Evolutionary conservation across 2,888 invertebrate genomes (phyloP), one percentile per base, ranked within the genome.

Genomic region (Rhimphoctona megacephalus): DNA sequence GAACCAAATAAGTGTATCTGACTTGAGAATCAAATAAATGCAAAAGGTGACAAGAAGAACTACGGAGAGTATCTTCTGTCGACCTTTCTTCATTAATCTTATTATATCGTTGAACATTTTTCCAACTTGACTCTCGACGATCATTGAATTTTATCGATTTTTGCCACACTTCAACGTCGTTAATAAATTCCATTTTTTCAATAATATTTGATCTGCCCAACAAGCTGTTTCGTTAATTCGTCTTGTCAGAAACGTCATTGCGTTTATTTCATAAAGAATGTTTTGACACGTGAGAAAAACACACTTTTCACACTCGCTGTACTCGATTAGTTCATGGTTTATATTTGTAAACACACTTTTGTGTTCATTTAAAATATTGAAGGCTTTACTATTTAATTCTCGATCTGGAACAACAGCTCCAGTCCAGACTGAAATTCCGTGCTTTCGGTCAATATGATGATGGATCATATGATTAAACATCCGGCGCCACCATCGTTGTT

Each of bases 1-100:
- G 74, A 91, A 91, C 91, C 91, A 92, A 46, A 91, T 69, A 74
- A 94, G 85, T 30, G 89, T 89, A 77, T 90, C 91, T 89, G 91
- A 92, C 52, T 90, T 89, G 54, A 91, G 77, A n/a, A 92, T 52
- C 2, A 89, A 77, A 17, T 89, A 81, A 73, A 90, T 54, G 49
- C 74, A 79, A 49, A 90, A 69, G 39, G 89, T 80, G 67, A 85
- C 89, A 11, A 86, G 52, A 52, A 88, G 33, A 9, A 83, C 49
- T 36, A 87, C 69, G 5, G 82, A 83, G 43, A 90, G 70, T 57
- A 89, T 85, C 69, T 85, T 90, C 79, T 83, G 87, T 25, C 79
- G 82, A 76, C 78, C 39, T 61, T 82, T 77, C 14, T 46, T 61
- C 33, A 77, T 36, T 14, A 64, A 70, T 61, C 70, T 82, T 33